Evolutionary conservation across 2,888 invertebrate species (phyloP).

Genomic region (Drosophila putrida): DNA sequence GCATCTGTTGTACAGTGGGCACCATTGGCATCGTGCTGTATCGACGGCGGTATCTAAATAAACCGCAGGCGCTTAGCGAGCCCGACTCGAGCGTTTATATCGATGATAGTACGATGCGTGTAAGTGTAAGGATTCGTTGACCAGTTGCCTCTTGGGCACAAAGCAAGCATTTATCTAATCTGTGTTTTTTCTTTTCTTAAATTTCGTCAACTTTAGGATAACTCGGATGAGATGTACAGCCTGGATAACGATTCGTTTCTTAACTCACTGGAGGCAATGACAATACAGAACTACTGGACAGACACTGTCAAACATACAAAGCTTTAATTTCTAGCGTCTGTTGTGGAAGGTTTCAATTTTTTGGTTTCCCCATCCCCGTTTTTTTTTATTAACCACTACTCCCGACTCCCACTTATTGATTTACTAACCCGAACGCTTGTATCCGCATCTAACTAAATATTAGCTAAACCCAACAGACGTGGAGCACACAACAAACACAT

Average conservation of each 20-base stretch:
- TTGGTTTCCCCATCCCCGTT: background rate
- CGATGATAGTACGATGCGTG: slow-evolving; percentile 94
- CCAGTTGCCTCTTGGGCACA: slow-evolving; percentile 19
- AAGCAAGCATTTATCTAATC: background rate
- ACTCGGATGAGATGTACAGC: slow-evolving; percentile 97
- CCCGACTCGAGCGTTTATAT: slow-evolving; percentile 95
- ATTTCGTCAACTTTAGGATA: slow-evolving; percentile 89
- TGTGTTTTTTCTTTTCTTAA: background rate
- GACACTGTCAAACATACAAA: slow-evolving; percentile 96
- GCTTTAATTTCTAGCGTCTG: slow-evolving; percentile 86
- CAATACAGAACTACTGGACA: slow-evolving; percentile 97
- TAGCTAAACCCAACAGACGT: slow-evolving; percentile 4
- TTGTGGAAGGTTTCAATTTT: background rate
- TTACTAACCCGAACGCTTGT: background rate
- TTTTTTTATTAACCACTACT: background rate
- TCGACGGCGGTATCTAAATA: slow-evolving; percentile 90
- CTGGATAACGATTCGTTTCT: slow-evolving; percentile 97
- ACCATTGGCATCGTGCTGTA: slow-evolving; percentile 90
- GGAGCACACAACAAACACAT: slow-evolving; percentile 38
- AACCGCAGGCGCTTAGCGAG: slow-evolving; percentile 94
- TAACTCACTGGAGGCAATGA: slow-evolving; percentile 96
- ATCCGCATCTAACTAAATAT: background rate
- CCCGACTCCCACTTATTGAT: background rate
- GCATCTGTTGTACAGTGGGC: slow-evolving; percentile 88
- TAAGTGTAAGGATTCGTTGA: slow-evolving; percentile 86